Evolutionary conservation across 2,797 vertebrate genomes (phyloP), one percentile per base, ranked within the genome.

Genomic region (Argya squamiceps): DNA sequence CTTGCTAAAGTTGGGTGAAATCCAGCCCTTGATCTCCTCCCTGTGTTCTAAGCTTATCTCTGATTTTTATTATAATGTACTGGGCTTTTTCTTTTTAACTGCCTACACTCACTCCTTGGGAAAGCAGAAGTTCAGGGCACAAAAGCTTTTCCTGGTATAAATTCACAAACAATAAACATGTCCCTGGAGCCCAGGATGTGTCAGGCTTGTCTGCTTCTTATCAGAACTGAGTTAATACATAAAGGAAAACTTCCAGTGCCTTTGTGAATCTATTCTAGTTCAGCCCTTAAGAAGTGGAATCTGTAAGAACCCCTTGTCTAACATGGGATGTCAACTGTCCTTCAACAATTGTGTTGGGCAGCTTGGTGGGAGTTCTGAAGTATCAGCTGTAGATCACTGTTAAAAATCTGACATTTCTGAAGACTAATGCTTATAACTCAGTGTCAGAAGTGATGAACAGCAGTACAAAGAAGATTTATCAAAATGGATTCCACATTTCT

Each of bases 291-390:
- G 71, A 95, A 92, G 24, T 41, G 59, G 71, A 85, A 94, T 78
- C 71, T 85, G 15, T 92, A 41, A 91, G 68, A 87, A 78, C n/a
- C 36, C 39, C 53, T 84, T 79, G 63, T 79, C 84, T 92, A 60
- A 43, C 41, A 80, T 27, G 67, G 59, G 43, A 96, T 93, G 89
- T 87, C 91, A 92, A 69, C 20, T 86, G 55, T 83, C 78, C 75
- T 85, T 76, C 81, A 93, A 75, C 59, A 91, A 46, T 68, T 91
- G 53, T 27, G 24, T 73, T 89, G 91, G 67, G 60, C 60, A 93
- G 56, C 86, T 93, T 96, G 87, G 92, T 96, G 92, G 90, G 96
- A 97, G 95, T 95, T 97, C 92, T 97, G 55, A 94, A 90, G 89
- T 89, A 85, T 55, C 22, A 91, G 39, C 39, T 96, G 94, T 90